Percentiles rank a stretch among this genome's conserved stretches.
These are phyloP conservation scores for Aleiodes sp. DNA, from an alignment of 1,140 invertebrate species.

Conservation along the genomic window DNA sequence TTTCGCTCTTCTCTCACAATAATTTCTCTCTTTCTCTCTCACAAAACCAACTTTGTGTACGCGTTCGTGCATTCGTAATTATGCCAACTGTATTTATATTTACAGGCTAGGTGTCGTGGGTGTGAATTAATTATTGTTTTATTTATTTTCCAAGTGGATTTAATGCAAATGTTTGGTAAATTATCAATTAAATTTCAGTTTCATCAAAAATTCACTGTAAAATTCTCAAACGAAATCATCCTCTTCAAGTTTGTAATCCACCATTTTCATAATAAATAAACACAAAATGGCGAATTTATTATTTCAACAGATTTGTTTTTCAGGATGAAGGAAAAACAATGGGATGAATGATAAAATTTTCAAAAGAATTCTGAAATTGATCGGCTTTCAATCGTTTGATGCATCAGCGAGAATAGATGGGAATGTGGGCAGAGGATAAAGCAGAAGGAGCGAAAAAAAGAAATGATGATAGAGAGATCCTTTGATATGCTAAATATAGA, in stretches of 20 bases:
- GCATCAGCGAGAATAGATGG: not conserved
- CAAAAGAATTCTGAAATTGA: not conserved
- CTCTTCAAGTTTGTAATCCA: too few species aligned
- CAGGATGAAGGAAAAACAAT: not conserved
- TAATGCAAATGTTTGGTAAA: too few species aligned
- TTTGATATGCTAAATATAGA: slow-evolving; percentile 56
- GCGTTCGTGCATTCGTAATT: slow-evolving; percentile 25
- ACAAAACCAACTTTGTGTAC: not conserved
- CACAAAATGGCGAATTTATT: too few species aligned
- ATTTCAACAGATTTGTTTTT: not conserved
- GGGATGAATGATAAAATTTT: not conserved
- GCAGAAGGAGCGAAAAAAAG: slow-evolving; percentile 28
- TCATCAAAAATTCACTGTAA: too few species aligned
- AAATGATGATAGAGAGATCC: slow-evolving; percentile 32
- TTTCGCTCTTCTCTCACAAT: not conserved
- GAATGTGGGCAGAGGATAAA: slow-evolving; percentile 24
- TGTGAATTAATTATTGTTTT: slow-evolving; percentile 3
- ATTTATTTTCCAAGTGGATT: not conserved
- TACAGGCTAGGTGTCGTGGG: not conserved
- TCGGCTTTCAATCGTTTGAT: not conserved
- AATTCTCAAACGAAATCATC: too few species aligned
- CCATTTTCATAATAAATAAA: too few species aligned
- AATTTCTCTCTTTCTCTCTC: not conserved
- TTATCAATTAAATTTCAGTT: too few species aligned
- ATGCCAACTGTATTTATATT: slow-evolving; percentile 7